phyloP scores from a whole-genome alignment of 2,888 invertebrate genomes.

The Tribolium freemani region DNA sequence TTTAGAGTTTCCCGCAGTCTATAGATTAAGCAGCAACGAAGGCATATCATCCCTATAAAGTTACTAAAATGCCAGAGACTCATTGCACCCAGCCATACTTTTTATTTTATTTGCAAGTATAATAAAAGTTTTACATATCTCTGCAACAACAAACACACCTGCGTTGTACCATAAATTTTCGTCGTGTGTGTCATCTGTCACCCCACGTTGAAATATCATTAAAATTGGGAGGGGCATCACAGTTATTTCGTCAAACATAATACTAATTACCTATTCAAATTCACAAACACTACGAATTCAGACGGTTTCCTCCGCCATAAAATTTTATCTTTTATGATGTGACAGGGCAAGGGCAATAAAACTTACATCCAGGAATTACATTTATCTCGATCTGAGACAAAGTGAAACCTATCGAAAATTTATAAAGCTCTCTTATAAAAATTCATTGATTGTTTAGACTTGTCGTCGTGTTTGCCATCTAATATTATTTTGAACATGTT shows the following conservation, averaged over 20 bases:
- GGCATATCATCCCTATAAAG: conserved; percentile 22
- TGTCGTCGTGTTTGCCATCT: neutral
- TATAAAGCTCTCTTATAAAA: conserved; percentile 17
- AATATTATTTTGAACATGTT: neutral
- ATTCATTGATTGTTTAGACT: conserved; percentile 3
- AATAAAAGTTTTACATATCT: conserved; percentile 38
- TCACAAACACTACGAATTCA: neutral
- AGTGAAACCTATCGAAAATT: conserved; percentile 2
- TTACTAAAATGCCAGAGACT: conserved; percentile 31
- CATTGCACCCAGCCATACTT: conserved; percentile 20
- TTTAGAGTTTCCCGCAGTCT: conserved; percentile 45
- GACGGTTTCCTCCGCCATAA: neutral
- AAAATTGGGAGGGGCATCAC: conserved; percentile 14
- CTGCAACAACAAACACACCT: conserved; percentile 39
- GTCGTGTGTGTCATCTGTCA: conserved; percentile 42
- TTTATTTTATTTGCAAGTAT: conserved; percentile 32
- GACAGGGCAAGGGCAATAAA: conserved; percentile 7
- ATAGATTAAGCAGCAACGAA: conserved; percentile 30
- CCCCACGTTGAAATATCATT: conserved; percentile 31
- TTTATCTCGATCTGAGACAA: neutral
- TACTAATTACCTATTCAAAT: conserved; percentile 25
- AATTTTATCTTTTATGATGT: neutral
- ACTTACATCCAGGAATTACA: neutral
- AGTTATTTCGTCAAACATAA: conserved; percentile 1
- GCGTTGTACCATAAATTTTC: conserved; percentile 41